A percentile compares a stretch with the other conserved stretches of the same genome.
Evolutionary conservation across 53 echinoderm and acorn worm species (phyloP).

Genomic region (Antedon mediterranea): DNA sequence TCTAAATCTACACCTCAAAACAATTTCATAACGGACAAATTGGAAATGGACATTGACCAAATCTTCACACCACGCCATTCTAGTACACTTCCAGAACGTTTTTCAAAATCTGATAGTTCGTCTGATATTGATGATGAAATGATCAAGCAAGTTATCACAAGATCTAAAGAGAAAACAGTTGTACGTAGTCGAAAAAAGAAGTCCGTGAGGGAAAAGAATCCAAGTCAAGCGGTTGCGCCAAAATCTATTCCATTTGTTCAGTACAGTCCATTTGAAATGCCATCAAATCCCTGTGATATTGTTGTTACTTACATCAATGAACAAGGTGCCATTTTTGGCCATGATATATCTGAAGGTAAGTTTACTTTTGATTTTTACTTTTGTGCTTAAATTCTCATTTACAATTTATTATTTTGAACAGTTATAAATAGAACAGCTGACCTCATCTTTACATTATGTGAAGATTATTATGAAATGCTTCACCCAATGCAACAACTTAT

Average conservation of each 20-base stretch:
- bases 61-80: not conserved
- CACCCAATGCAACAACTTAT: too few species aligned
- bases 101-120: not conserved
- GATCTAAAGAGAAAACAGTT: not conserved
- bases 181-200: not conserved
- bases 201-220: not conserved
- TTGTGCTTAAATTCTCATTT: too few species aligned
- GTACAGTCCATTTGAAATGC: constrained; percentile 24
- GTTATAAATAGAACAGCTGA: too few species aligned
- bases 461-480: too few species aligned
- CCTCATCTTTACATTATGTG: too few species aligned
- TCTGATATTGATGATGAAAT: not conserved
- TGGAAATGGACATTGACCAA: not conserved
- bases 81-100: too few species aligned
- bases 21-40: not conserved
- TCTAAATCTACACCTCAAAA: not conserved
- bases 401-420: too few species aligned
- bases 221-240: not conserved
- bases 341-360: constrained; percentile 63
- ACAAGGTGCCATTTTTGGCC: constrained; percentile 56
- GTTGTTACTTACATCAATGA: constrained; percentile 43
- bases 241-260: not conserved
- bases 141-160: not conserved
- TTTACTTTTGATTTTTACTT: not conserved
- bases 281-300: constrained; percentile 25